phyloP scores from a whole-genome alignment of 2,888 invertebrate species.

The Linnaemya vulpina region DNA sequence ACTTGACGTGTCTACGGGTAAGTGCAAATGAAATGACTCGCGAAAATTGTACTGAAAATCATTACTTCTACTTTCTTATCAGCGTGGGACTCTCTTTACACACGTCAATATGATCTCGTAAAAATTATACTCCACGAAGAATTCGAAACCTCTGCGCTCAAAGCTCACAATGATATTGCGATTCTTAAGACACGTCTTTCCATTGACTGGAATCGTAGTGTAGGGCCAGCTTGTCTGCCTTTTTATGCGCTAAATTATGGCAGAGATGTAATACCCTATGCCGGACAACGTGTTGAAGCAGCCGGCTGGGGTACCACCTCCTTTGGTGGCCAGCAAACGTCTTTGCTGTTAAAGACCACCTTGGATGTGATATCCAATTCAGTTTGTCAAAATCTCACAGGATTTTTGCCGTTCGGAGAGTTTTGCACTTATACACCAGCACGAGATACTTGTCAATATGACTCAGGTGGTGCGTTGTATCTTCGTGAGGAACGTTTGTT shows the following conservation, averaged over 20 bases:
- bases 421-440: constrained; percentile 84
- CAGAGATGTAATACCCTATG: constrained; percentile 72
- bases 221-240: constrained; percentile 87
- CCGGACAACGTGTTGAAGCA: constrained; percentile 83
- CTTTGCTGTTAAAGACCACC: constrained; percentile 84
- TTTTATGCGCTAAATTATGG: constrained; percentile 72
- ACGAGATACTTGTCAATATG: constrained; percentile 85
- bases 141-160: constrained; percentile 74
- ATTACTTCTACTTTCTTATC: neutral
- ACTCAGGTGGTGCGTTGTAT: constrained; percentile 85
- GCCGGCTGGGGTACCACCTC: constrained; percentile 85
- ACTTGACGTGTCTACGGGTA: constrained; percentile 83
- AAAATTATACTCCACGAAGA: constrained; percentile 83
- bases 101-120: constrained; percentile 82
- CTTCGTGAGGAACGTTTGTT: constrained; percentile 83
- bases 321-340: constrained; percentile 84
- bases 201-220: constrained; percentile 84
- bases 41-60: too few species aligned
- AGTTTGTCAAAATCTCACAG: constrained; percentile 81
- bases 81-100: constrained; percentile 80
- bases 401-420: constrained; percentile 74
- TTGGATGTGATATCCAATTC: constrained; percentile 83
- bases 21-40: constrained; percentile 57
- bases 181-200: constrained; percentile 82
- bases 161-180: constrained; percentile 84